phyloP scores from a whole-genome alignment of 2,113 vertebrate species.

The Todiramphus saurophagus region DNA sequence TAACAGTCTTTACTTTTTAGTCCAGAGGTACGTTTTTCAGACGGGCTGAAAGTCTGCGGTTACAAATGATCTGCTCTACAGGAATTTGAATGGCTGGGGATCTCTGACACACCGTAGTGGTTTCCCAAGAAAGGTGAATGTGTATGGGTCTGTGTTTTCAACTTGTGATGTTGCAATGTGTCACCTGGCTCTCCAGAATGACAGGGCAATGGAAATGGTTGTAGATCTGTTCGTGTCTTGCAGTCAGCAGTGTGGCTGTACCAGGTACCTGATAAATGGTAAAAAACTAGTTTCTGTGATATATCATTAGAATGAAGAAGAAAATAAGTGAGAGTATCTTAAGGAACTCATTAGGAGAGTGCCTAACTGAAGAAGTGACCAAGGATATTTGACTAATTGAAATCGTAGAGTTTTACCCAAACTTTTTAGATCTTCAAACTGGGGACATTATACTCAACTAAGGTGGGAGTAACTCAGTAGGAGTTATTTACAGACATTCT shows the following conservation, averaged over 20 bases:
- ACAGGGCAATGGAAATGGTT: neutral
- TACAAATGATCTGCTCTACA: rapidly evolving
- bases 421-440: neutral
- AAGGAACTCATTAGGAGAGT: neutral
- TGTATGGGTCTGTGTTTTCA: neutral
- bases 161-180: neutral
- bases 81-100: neutral
- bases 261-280: neutral
- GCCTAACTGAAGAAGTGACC: neutral
- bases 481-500: neutral
- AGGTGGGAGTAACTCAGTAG: neutral
- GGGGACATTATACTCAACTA: neutral
- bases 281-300: neutral
- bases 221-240: neutral
- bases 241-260: neutral
- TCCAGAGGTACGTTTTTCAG: neutral
- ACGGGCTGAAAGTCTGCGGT: neutral
- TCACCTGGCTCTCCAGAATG: neutral
- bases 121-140: neutral
- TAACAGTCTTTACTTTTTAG: neutral
- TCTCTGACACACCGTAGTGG: rapidly evolving
- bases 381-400: neutral
- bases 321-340: neutral
- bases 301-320: neutral
- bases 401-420: neutral